Percentiles rank a stretch among this genome's conserved stretches.
Conservation (phyloP, 1,140 invertebrate genomes). For the Eufriesea mexicana region DNA sequence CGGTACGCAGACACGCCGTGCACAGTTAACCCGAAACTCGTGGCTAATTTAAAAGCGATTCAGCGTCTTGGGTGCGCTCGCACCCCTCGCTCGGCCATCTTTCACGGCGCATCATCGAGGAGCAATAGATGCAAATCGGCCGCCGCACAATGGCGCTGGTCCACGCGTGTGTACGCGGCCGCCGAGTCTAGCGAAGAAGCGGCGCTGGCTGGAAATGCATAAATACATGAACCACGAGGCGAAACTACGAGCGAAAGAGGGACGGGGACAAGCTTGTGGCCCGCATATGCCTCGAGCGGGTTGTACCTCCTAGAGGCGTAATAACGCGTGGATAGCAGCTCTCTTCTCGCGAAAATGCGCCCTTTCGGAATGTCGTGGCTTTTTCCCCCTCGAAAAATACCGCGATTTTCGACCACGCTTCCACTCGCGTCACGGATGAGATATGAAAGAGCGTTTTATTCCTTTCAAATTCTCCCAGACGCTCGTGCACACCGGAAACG, state of each 20-base stretch:
- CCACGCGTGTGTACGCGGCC: neutral
- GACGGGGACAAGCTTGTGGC: conserved; percentile 65
- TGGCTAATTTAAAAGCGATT: conserved; percentile 46
- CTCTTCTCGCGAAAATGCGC: conserved; percentile 74
- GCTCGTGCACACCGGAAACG: neutral
- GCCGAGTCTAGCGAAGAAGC: conserved; percentile 68
- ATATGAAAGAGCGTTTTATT: conserved; percentile 36
- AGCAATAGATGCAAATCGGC: conserved; percentile 54
- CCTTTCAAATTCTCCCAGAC: neutral
- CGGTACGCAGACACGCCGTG: too few relatives aligned
- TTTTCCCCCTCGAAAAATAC: conserved; percentile 66
- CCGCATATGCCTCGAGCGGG: conserved; percentile 75
- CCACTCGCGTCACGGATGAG: conserved; percentile 37
- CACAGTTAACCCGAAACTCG: neutral
- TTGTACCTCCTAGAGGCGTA: conserved; percentile 74
- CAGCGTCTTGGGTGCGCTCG: conserved; percentile 2
- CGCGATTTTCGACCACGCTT: conserved; percentile 29
- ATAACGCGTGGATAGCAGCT: conserved; percentile 74
- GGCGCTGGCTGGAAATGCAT: conserved; percentile 77
- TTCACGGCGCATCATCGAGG: conserved; percentile 43
- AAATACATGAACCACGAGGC: conserved; percentile 79
- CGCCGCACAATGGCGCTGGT: conserved; percentile 19
- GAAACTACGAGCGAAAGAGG: conserved; percentile 70
- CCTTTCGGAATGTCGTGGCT: conserved; percentile 69
- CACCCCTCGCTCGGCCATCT: conserved; percentile 29